phyloP scores from a whole-genome alignment of 2,113 vertebrate species.

The Pteropus alecto region DNA sequence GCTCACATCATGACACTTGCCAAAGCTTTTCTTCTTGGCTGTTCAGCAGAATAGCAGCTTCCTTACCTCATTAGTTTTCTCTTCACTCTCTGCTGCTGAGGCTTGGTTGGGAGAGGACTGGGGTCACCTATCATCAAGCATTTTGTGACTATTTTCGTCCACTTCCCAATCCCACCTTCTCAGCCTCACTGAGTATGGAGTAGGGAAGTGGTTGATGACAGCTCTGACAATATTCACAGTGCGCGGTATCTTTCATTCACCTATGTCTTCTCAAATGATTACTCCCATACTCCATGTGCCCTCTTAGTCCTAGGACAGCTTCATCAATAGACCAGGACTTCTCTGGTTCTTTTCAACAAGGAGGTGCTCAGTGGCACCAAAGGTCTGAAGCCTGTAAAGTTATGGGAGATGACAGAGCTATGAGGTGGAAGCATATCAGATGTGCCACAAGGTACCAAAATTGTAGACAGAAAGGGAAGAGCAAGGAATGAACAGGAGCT shows the following conservation, averaged over 20 bases:
- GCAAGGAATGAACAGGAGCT: background rate
- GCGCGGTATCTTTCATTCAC: background rate
- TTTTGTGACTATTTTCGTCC: background rate
- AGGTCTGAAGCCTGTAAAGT: background rate
- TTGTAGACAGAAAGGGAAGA: background rate
- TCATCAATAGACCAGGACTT: background rate
- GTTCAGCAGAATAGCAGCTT: background rate
- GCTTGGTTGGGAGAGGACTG: background rate
- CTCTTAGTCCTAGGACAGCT: background rate
- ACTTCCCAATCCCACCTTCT: too few species aligned
- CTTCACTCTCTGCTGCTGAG: background rate
- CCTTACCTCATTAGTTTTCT: background rate
- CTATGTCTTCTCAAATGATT: background rate
- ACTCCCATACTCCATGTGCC: background rate
- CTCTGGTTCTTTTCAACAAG: background rate
- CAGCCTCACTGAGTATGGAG: background rate
- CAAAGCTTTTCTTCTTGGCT: background rate
- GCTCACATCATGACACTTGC: fast-evolving
- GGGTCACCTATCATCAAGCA: background rate
- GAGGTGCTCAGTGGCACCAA: background rate
- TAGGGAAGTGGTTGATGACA: background rate
- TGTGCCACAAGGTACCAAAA: background rate
- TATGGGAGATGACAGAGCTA: background rate
- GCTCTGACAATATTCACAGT: background rate
- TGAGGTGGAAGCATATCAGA: background rate